Evolutionary conservation across 92 coral and sea anemone genomes (phyloP).

Genomic region (Montipora capitata): DNA sequence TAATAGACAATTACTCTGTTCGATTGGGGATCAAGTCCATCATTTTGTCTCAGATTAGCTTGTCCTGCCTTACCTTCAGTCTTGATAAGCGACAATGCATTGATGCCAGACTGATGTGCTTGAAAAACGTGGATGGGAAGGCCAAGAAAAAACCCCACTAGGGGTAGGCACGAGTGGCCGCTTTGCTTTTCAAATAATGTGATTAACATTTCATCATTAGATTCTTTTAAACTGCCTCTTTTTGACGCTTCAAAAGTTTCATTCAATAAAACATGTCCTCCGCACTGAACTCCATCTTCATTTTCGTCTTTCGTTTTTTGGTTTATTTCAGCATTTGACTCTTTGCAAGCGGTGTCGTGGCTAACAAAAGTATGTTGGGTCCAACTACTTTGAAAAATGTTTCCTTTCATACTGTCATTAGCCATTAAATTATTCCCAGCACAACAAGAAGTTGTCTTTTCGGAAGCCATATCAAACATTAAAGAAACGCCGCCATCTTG

Average conservation of each 20-base stretch:
- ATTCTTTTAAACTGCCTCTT: not conserved
- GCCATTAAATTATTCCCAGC: not conserved
- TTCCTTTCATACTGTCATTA: not conserved
- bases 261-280: not conserved
- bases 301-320: not conserved
- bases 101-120: conserved; percentile 97
- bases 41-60: not conserved
- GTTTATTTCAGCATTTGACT: not conserved
- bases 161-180: conserved; percentile 73
- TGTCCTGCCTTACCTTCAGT: conserved; percentile 22
- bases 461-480: not conserved
- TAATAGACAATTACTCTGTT: too few relatives aligned
- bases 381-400: not conserved
- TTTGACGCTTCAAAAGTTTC: not conserved
- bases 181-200: conserved; percentile 19
- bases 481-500: not conserved
- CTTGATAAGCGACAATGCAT: conserved; percentile 71
- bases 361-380: not conserved
- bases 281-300: not conserved
- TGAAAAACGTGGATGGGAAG: conserved; percentile 73
- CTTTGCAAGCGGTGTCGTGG: not conserved
- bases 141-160: conserved; percentile 61
- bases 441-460: not conserved
- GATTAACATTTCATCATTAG: not conserved
- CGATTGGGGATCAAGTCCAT: too few relatives aligned